phyloP scores from a whole-genome alignment of 2,113 vertebrate species.

The Cromileptes altivelis region DNA sequence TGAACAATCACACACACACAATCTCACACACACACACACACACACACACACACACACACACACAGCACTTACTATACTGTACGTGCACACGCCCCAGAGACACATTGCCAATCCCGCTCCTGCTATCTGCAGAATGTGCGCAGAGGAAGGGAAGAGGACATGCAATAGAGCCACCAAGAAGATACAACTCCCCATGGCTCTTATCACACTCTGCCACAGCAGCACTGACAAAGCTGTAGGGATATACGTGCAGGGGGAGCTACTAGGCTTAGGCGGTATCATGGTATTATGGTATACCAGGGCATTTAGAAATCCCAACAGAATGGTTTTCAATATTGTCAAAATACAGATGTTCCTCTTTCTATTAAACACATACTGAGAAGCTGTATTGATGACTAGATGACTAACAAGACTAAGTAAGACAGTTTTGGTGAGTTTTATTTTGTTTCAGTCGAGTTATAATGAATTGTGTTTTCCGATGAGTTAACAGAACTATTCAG shows the following conservation, averaged over 20 bases:
- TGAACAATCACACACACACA: not conserved
- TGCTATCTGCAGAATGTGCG: constrained; percentile 52
- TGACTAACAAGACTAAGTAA: too few species aligned
- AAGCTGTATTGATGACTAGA: too few species aligned
- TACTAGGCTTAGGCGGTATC: not conserved
- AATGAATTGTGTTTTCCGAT: too few species aligned
- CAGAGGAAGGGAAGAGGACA: constrained; percentile 27
- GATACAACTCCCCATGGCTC: constrained; percentile 45
- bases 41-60: not conserved
- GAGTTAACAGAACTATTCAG: too few species aligned
- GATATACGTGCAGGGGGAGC: constrained; percentile 24
- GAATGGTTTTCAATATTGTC: too few species aligned
- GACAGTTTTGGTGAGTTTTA: too few species aligned
- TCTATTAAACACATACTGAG: too few species aligned
- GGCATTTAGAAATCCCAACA: too few species aligned
- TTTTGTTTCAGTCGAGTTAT: too few species aligned
- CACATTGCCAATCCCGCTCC: constrained; percentile 34
- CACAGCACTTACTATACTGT: not conserved
- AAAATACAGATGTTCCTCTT: too few species aligned
- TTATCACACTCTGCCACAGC: constrained; percentile 48
- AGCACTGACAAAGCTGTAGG: constrained; percentile 26
- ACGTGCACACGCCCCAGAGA: not conserved
- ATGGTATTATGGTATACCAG: too few species aligned
- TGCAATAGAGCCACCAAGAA: constrained; percentile 27
- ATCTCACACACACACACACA: constrained; percentile 30